phyloP scores from a whole-genome alignment of 2,113 vertebrate species.

The Microcebus jonahi region DNA sequence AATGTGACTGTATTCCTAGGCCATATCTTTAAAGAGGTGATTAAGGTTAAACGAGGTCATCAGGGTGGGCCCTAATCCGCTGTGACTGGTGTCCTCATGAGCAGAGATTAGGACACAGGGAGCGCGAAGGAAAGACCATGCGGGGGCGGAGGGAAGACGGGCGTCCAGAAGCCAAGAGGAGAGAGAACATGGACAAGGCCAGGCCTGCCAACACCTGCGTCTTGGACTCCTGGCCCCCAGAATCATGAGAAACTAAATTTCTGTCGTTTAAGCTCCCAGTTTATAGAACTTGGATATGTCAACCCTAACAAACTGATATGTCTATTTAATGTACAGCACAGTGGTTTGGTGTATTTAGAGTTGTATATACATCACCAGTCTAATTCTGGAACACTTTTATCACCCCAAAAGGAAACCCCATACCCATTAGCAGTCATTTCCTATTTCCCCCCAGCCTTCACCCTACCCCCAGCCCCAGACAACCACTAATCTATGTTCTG shows the following conservation, averaged over 20 bases:
- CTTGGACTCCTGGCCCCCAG: background rate
- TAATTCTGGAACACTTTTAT: background rate
- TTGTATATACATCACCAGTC: background rate
- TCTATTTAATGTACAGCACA: background rate
- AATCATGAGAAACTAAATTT: background rate
- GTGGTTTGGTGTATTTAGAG: background rate
- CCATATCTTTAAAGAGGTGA: background rate
- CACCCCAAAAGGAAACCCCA: background rate
- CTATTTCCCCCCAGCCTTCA: background rate
- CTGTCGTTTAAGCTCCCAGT: background rate
- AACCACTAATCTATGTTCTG: background rate
- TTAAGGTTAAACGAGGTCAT: background rate
- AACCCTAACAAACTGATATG: background rate
- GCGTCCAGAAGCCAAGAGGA: background rate
- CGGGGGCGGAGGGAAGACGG: background rate
- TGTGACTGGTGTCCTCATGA: background rate
- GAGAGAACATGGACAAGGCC: background rate
- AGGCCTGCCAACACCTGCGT: background rate
- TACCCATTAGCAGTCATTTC: background rate
- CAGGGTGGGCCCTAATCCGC: background rate
- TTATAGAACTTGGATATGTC: background rate
- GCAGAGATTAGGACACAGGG: background rate
- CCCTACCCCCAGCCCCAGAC: background rate
- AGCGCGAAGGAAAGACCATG: background rate
- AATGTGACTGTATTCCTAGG: background rate